Evolutionary conservation across 2,113 vertebrate genomes (phyloP), one percentile per base, ranked within the genome.

Genomic region (Phasianus colchicus): DNA sequence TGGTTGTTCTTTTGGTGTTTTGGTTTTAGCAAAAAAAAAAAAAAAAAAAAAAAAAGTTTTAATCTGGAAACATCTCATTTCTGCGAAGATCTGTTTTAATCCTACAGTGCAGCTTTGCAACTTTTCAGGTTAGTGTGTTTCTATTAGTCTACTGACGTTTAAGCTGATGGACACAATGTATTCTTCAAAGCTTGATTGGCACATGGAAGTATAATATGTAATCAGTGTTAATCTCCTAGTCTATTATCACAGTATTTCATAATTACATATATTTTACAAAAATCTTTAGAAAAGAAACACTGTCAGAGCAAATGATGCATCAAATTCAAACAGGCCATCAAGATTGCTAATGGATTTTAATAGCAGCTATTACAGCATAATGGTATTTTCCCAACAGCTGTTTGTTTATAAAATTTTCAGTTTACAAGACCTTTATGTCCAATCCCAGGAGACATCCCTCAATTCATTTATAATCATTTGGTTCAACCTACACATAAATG

Each of bases 291-390:
- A 98, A 97, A 97, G 81, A 97, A 97, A 97, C 80, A 83, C 97
- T 96, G 96, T 98, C 97, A 98, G 96, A 98, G 97, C 96, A 98
- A 98, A 98, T 98, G 98, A 98, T 98, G 98, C 98, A 97, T 98
- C 98, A 97, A 98, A 98, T 98, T 97, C 97, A 98, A 98, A 98
- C 96, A 98, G 97, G 97, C 97, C 97, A 98, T 98, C 97, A 98
- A 98, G 97, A 98, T 97, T 98, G 97, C 97, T 98, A 98, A 98
- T 98, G 98, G 97, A 98, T 98, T 98, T 98, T 98, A 98, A 98
- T 98, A 98, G 97, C 98, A 98, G 97, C 98, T 98, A 98, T 98
- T 98, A 98, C 93, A 94, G 84, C 96, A 96, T 98, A 98, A 98
- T 98, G 97, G 97, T 97, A 97, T 98, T 97, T 98, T 98, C 98